These are phyloP conservation scores for Hirudinaria manillensis DNA, from an alignment of 2,888 invertebrate genomes.

Conservation along the genomic window DNA sequence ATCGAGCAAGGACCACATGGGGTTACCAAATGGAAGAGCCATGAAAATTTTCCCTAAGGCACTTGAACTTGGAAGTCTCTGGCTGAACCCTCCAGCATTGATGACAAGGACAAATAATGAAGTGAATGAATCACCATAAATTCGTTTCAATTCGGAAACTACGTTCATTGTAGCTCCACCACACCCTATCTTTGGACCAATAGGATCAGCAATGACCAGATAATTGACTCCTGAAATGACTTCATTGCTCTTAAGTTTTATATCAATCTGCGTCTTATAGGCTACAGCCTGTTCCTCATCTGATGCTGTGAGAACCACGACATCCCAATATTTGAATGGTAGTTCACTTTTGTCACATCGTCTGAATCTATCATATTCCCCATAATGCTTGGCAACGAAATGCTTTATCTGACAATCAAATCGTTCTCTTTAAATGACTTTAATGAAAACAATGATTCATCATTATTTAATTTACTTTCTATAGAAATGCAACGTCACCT, in stretches of 20 bases:
- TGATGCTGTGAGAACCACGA: constrained; percentile 53
- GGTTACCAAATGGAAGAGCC: constrained; percentile 49
- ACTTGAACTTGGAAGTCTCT: constrained; percentile 56
- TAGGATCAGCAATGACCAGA: constrained; percentile 53
- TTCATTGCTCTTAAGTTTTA: constrained; percentile 46
- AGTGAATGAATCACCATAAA: constrained; percentile 46
- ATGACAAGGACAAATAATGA: constrained; percentile 51
- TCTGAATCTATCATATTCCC: constrained; percentile 21
- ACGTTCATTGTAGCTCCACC: constrained; percentile 55
- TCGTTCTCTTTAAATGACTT: too few species aligned
- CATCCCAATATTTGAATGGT: constrained; percentile 51
- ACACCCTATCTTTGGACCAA: constrained; percentile 54
- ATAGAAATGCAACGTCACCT: too few species aligned
- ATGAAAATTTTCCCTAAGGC: constrained; percentile 56
- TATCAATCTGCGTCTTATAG: constrained; percentile 50
- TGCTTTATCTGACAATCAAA: constrained; percentile 17
- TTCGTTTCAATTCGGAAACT: constrained; percentile 44
- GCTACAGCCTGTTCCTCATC: constrained; percentile 52
- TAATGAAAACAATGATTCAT: too few species aligned
- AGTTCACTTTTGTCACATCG: constrained; percentile 28
- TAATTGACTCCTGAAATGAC: constrained; percentile 50
- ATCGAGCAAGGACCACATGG: constrained; percentile 54
- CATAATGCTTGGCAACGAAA: constrained; percentile 6
- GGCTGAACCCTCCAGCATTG: constrained; percentile 57
- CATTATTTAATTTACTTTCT: background rate